Evolutionary conservation across 2,797 vertebrate species (phyloP), one percentile per base, ranked within the genome.

Genomic region (Cephalopachus bancanus): DNA sequence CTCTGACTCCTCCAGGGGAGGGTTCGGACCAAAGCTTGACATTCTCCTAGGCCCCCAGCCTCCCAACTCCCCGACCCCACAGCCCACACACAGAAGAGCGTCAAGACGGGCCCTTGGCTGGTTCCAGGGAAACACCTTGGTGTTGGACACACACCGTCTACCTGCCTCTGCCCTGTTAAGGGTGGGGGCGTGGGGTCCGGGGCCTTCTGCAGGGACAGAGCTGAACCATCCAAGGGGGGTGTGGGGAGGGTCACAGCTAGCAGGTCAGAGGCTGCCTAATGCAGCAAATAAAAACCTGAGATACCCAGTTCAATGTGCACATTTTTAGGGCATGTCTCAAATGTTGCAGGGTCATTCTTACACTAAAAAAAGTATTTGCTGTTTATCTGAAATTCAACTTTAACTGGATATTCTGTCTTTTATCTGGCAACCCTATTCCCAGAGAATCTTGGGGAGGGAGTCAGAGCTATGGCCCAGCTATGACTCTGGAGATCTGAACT

Each of bases 291-390:
- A 85, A 87, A 93, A 80, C 49, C 84, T 20, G n/a, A 88, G 85
- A 72, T 30, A 49, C 12, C 24, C 67, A 55, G 62, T 69, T 30
- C 81, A 51, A 84, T 22, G 22, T 14, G 12, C 90, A 14, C 51
- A 65, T 65, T 74, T 95, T 91, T 79, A 83, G 60, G 64, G 12
- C n/a, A 55, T 84, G 64, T 86, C 59, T 93, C 94, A 51, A 74
- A 62, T 17, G 57, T 15, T 64, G 20, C 60, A 65, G 0, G 11
- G 44, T 60, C 4, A 69, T 33, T 76, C 14, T 62, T 83, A 19
- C 17, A 60, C 19, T 20, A 22, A 75, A 93, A 80, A 84, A 53
- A 74, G 12, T 33, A 44, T 9, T 81, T 55, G 17, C 4, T n/a
- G 22, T 64, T 75, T n/a, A 74, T 75, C 59, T 75, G 65, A 86